Base-by-base conservation (phyloP, 2,888 invertebrate genomes). In the Meloe dianella region DNA sequence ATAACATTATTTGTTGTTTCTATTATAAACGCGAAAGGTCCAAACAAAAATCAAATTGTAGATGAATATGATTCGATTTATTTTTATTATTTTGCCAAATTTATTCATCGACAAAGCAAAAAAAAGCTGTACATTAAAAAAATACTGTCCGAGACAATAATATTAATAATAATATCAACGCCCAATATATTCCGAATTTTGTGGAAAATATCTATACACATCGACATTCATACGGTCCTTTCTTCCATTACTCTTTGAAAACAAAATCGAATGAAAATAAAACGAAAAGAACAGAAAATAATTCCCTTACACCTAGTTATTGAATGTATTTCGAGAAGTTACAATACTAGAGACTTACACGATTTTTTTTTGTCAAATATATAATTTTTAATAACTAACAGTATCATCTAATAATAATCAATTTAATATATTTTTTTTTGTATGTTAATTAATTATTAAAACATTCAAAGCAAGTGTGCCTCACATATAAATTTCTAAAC, bases 61-160 rank as follows among this genome's bases (percentile, higher is more conserved):
- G 47, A 47, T 47, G 47, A 47, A 47, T 47, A 47, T 47, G 12
- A 14, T 35, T 47, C 5, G 47, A 9, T 20, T 47, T 47, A 47
- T 47, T 47, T 20, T n/a, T 20, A 10, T 47, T 47, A 47, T 47
- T 47, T 20, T n/a, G 9, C 10, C 41, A 20, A 60, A 35, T 30
- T 29, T 14, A 38, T 30, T 78, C 76, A 78, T 80, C 79, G 79
- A 81, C 77, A 81, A 83, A 83, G 83, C 83, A 81, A 82, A 83
- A 20, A 82, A 83, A 41, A 41, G 82, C 82, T 83, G 81, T 82
- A 83, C 82, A 83, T 81, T 82, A 82, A 83, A 83, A 83, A 83
- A 83, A 83, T 83, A 83, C 82, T 82, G 80, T 82, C 79, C 80
- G 78, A 80, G 74, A 81, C 79, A 80, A 47, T 17, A 17, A 41